phyloP scores from a whole-genome alignment of 92 coral and sea anemone genomes.

The Palythoa heliodiscus region DNA sequence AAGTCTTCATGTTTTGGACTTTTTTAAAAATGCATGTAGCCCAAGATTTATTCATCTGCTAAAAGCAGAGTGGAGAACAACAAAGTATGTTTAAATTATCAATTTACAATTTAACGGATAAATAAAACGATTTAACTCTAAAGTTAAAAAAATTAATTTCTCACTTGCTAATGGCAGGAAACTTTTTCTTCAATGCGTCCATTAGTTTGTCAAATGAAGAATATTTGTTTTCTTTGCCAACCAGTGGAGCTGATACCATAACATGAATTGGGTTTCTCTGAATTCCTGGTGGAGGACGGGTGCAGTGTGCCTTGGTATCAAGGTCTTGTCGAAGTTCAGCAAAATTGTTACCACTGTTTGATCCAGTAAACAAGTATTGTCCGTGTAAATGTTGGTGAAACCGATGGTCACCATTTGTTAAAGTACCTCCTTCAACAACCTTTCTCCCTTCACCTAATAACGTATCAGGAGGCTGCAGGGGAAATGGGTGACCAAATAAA shows the following conservation, averaged over 20 bases:
- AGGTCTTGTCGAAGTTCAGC: neutral
- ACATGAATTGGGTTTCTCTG: slow-evolving; percentile 33
- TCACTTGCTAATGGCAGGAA: slow-evolving; percentile 73
- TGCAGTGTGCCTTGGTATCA: neutral
- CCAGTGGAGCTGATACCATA: slow-evolving; percentile 8
- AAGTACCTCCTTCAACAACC: neutral
- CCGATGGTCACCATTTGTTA: neutral
- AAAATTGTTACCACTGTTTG: neutral
- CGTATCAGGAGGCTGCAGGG: neutral
- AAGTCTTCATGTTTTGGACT: no score
- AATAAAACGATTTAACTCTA: no score
- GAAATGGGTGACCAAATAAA: neutral
- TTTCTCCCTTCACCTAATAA: neutral
- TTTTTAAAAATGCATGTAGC: no score
- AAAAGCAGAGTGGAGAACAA: no score
- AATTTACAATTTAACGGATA: no score
- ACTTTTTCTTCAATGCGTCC: slow-evolving; percentile 67
- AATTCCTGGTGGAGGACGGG: slow-evolving; percentile 64
- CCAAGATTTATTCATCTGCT: no score
- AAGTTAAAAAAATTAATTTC: neutral
- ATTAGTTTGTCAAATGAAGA: slow-evolving; percentile 78
- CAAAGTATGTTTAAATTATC: no score
- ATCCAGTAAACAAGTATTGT: neutral
- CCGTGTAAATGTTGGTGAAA: neutral
- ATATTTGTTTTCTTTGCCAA: slow-evolving; percentile 44